Evolutionary conservation across 2,797 vertebrate genomes (phyloP).

Genomic region (Syngnathus rostellatus): DNA sequence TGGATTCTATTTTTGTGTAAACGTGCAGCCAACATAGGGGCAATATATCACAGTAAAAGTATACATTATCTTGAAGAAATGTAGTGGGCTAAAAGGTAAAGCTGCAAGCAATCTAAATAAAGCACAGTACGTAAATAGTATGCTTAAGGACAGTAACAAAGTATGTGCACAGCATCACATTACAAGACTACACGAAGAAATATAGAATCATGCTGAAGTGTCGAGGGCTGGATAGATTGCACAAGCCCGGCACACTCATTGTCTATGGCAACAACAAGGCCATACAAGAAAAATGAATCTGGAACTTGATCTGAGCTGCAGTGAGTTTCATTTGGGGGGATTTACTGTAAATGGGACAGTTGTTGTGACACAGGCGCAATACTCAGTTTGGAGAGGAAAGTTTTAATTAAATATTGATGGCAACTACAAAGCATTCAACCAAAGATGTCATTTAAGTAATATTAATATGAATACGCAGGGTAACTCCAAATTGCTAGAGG

Average conservation of each 20-base stretch:
- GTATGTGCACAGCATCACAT: too few species aligned
- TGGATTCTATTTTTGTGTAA: too few species aligned
- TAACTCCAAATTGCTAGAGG: neutral
- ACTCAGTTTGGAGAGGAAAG: neutral
- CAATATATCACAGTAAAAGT: too few species aligned
- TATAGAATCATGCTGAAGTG: neutral
- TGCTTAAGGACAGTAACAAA: too few species aligned
- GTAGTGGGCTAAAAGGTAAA: too few species aligned
- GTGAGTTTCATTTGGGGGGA: neutral
- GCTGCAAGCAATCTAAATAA: too few species aligned
- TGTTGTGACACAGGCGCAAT: neutral
- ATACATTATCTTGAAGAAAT: too few species aligned
- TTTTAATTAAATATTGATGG: neutral
- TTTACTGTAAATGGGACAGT: neutral
- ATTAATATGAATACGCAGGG: neutral
- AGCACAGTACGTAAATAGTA: too few species aligned
- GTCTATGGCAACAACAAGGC: neutral
- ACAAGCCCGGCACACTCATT: neutral
- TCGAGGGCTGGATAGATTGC: neutral
- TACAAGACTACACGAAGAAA: neutral
- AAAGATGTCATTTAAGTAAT: neutral
- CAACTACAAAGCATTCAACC: neutral
- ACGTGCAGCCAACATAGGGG: too few species aligned
- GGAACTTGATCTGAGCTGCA: neutral
- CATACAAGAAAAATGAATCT: neutral